Base-by-base conservation (phyloP, 37 sponge, comb jelly and placozoan genomes). In the Halichondria panicea region DNA sequence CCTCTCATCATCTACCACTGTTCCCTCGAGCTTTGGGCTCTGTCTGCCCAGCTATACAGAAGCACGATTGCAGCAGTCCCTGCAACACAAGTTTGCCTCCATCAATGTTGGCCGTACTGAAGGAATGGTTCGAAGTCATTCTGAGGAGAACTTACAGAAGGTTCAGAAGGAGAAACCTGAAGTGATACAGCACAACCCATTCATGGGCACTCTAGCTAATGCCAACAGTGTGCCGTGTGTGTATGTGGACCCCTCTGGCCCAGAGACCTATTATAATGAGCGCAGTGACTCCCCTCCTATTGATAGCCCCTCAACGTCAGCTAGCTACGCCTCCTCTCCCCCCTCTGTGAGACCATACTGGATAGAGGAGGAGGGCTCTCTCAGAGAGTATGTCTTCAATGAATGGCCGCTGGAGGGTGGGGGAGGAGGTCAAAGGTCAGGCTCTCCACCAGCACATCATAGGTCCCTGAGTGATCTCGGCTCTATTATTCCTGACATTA, bases 171-270 rank as follows among this genome's bases (percentile, higher is more conserved):
- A 90, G 12, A 80, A 66, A 45, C 53, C 59, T n/a, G 88, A 77
- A 21, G 40, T 71, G 27, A 74, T 87, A 30, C 70, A 62, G 41
- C 92, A 91, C 32, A 87, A 87, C 41, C 92, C 92, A 1, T 91
- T 91, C 63, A 91, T 91, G 92, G 92, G 92, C 6, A 91, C 75
- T 19, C 63, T 91, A 63, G 77, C 84, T 18, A 82, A 72, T 60
- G 87, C 92, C 1, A 91, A 74, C 56, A 91, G 92, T 46, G 92
- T 91, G 4, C 92, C 92, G 2, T 87, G 92, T 79, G 88, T 91
- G 0, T 81, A 83, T 55, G 87, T 91, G 2, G 92, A 91, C 6
- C 55, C 86, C 1, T 66, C 78, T 0, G 52, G 60, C 41, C 35
- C 73, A 2, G 76, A 75, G 19, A 32, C 38, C 37, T 31, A 55